Evolutionary conservation across 2,797 vertebrate genomes (phyloP).

Genomic region (Anguilla megastoma): DNA sequence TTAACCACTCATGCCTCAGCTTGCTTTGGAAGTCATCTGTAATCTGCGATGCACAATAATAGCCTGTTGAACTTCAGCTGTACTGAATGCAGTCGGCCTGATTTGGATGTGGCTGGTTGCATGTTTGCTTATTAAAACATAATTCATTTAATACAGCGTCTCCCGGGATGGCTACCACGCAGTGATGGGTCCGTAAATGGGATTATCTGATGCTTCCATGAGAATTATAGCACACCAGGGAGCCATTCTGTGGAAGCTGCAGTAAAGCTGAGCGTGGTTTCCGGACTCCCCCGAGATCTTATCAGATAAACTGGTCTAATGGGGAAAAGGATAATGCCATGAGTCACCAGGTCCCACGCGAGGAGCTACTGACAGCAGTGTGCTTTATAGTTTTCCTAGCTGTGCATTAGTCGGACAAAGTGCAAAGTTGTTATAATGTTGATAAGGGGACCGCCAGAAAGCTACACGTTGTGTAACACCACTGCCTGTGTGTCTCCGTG

Average conservation of each 20-base stretch:
- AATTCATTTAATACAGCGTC: slow-evolving; percentile 2
- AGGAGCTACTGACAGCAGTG: neutral
- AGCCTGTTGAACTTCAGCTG: neutral
- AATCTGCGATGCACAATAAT: neutral
- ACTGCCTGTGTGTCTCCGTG: neutral
- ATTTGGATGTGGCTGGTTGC: neutral
- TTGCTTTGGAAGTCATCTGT: neutral
- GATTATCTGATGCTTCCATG: neutral
- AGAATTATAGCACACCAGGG: slow-evolving; percentile 15
- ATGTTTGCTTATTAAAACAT: slow-evolving; percentile 4
- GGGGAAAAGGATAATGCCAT: neutral
- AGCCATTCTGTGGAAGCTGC: neutral
- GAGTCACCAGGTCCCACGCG: neutral
- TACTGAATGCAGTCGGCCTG: neutral
- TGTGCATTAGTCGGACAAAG: neutral
- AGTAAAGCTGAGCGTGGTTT: neutral
- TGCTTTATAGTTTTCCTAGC: neutral
- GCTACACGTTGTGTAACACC: neutral
- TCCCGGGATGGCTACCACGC: neutral
- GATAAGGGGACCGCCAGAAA: neutral
- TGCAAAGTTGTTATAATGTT: neutral
- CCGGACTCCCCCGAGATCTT: neutral
- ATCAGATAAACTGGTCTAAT: neutral
- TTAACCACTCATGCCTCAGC: neutral
- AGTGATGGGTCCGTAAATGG: neutral